phyloP scores from a whole-genome alignment of 2,797 vertebrate species.

The Myripristis jacobus region DNA sequence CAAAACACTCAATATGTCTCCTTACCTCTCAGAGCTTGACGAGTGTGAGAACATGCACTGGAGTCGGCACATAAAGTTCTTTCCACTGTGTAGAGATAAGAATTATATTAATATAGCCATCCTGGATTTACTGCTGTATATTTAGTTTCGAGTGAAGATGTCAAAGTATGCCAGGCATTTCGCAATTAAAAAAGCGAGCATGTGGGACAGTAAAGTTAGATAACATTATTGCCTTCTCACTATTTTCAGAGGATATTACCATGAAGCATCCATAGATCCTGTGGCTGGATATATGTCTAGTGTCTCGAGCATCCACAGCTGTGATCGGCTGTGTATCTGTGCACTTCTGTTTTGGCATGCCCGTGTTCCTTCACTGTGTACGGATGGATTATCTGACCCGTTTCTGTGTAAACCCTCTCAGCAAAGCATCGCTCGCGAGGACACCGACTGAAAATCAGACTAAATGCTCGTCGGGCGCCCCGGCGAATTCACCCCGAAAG shows the following conservation, averaged over 20 bases:
- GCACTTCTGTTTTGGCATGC: neutral
- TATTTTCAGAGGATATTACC: constrained; percentile 41
- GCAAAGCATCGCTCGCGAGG: too few relatives aligned
- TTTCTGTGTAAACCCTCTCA: too few relatives aligned
- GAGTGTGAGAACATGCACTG: constrained; percentile 84
- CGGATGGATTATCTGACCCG: too few relatives aligned
- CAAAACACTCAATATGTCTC: constrained; percentile 73
- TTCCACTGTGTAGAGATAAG: constrained; percentile 78
- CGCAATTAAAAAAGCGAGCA: constrained; percentile 39
- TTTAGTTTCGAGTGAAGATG: constrained; percentile 39
- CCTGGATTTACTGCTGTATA: constrained; percentile 46
- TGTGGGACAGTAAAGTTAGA: constrained; percentile 13
- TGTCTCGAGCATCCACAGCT: neutral
- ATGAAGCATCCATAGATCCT: neutral
- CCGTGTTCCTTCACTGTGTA: too few relatives aligned
- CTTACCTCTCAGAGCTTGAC: constrained; percentile 82
- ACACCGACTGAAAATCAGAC: too few relatives aligned
- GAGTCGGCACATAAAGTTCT: constrained; percentile 85
- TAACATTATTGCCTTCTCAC: constrained; percentile 6
- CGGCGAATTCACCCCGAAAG: neutral
- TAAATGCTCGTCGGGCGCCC: too few relatives aligned
- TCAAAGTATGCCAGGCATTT: constrained; percentile 48
- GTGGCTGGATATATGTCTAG: neutral
- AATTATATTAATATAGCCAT: constrained; percentile 49
- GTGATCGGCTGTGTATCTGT: neutral